These are phyloP conservation scores for Scaptomyza polygonia DNA, from an alignment of 2,888 invertebrate species.

Conservation along the genomic window DNA sequence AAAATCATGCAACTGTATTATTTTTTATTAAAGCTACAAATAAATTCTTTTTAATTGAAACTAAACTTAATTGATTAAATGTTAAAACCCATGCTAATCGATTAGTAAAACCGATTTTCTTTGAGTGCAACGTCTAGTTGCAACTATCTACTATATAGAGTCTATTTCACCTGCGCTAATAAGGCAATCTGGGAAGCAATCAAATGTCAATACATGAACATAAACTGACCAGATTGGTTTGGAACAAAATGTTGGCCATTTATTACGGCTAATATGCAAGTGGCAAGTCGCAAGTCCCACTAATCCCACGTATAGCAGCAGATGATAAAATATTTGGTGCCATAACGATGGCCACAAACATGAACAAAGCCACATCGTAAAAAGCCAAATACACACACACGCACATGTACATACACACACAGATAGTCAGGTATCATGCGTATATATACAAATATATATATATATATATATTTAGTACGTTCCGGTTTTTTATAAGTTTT, in stretches of 20 bases:
- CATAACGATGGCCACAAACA: conserved; percentile 70
- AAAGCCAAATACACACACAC: conserved; percentile 20
- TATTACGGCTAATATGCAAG: conserved; percentile 70
- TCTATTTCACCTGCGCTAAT: conserved; percentile 51
- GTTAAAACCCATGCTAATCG: neutral
- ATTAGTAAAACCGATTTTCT: conserved; percentile 3
- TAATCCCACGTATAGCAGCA: conserved; percentile 53
- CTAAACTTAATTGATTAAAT: no score
- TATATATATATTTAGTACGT: conserved; percentile 37
- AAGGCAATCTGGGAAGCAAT: conserved; percentile 70
- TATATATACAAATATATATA: conserved; percentile 14
- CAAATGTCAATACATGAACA: conserved; percentile 73
- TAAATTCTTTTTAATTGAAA: no score
- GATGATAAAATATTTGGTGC: conserved; percentile 73
- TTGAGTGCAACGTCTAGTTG: conserved; percentile 40
- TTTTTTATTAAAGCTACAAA: no score
- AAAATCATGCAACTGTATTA: no score
- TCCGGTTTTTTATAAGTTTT: conserved; percentile 44
- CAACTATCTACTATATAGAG: conserved; percentile 16
- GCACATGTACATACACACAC: neutral
- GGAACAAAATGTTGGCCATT: conserved; percentile 61
- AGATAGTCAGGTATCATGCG: conserved; percentile 19
- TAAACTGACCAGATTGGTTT: conserved; percentile 59
- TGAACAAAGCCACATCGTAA: conserved; percentile 76
- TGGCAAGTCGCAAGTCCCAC: conserved; percentile 44